Evolutionary conservation across 2,113 vertebrate species (phyloP).

Genomic region (Albula glossodonta): DNA sequence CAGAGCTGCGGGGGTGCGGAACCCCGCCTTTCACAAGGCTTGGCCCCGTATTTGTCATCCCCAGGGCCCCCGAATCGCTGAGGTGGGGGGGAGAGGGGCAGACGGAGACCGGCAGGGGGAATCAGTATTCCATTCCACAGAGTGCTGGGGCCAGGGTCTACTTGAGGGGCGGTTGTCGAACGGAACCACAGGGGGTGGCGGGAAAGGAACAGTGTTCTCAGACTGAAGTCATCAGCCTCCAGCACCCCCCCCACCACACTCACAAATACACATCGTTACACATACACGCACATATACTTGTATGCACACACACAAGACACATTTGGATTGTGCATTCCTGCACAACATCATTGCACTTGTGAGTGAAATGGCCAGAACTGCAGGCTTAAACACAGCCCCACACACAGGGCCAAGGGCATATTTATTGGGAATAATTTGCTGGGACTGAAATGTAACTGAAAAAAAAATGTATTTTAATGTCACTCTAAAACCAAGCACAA

Average conservation of each 20-base stretch:
- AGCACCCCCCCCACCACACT: too few species aligned
- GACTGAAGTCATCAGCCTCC: not conserved
- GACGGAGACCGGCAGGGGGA: slow-evolving; percentile 39
- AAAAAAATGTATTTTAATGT: not conserved
- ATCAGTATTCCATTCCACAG: slow-evolving; percentile 62
- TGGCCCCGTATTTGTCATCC: slow-evolving; percentile 69
- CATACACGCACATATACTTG: too few species aligned
- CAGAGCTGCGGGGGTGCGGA: slow-evolving; percentile 60
- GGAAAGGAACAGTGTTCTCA: not conserved
- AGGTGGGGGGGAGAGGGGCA: not conserved
- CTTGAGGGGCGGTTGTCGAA: slow-evolving; percentile 7
- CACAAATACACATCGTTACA: too few species aligned
- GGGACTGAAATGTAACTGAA: too few species aligned
- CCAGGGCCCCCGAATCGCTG: slow-evolving; percentile 49
- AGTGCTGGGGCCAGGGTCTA: slow-evolving; percentile 38
- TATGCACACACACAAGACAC: too few species aligned
- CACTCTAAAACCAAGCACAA: not conserved
- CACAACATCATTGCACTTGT: too few species aligned
- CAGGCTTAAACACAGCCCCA: not conserved
- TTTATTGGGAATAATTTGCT: not conserved
- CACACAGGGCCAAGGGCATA: not conserved
- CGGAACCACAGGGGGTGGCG: not conserved
- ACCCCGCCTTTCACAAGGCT: slow-evolving; percentile 54
- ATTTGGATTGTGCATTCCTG: too few species aligned
- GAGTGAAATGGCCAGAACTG: not conserved